Percentiles rank a stretch among this genome's conserved stretches.
Conservation (phyloP, 2,113 vertebrate genomes). For the Sylvietta virens region DNA sequence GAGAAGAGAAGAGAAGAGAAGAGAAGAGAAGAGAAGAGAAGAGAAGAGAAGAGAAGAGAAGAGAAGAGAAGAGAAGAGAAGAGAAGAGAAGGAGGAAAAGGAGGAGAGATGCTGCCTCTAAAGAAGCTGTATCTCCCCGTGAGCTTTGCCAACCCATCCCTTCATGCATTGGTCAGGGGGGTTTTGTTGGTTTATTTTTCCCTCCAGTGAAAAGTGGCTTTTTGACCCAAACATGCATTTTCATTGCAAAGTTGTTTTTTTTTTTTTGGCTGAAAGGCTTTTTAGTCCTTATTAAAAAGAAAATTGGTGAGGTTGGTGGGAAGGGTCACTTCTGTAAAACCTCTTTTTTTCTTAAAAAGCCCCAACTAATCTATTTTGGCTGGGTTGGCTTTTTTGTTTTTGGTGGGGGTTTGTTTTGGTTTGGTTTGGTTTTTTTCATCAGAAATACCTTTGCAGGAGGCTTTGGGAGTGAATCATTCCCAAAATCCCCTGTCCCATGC, state of each 20-base stretch:
- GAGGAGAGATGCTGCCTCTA: neutral
- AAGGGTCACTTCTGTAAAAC: neutral
- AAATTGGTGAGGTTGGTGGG: neutral
- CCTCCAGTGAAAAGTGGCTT: neutral
- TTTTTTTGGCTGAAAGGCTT: neutral
- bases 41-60: neutral
- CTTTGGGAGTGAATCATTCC: neutral
- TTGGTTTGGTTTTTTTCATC: neutral
- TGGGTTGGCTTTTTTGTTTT: neutral
- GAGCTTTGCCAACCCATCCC: neutral
- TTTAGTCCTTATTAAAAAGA: neutral
- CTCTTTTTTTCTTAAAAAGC: neutral
- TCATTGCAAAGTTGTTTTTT: neutral
- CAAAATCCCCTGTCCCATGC: neutral
- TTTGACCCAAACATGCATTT: neutral
- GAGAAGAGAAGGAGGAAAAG: neutral
- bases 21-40: neutral
- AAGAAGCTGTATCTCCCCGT: fast-evolving
- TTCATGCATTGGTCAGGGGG: neutral
- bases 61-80: neutral
- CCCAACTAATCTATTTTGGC: neutral
- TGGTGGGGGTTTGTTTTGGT: too few species aligned
- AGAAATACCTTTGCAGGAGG: neutral
- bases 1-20: too few species aligned
- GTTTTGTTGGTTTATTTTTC: neutral